Evolutionary conservation across 1,140 invertebrate species (phyloP).

Genomic region (Pristionchus pacificus): DNA sequence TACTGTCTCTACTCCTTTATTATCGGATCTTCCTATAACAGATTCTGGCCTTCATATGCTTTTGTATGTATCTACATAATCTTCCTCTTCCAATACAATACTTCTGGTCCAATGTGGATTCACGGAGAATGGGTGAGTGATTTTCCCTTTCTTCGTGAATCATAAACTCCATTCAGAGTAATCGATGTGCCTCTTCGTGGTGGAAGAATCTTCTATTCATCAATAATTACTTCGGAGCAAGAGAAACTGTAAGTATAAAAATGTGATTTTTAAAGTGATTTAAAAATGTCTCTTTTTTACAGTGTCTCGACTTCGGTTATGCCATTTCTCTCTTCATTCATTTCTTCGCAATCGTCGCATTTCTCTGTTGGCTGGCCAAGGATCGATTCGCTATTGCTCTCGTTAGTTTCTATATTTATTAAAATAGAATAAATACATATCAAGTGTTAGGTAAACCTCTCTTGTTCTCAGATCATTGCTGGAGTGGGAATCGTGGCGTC

Average conservation of each 20-base stretch:
- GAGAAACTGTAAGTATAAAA: slow-evolving; percentile 23
- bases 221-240: slow-evolving; percentile 31
- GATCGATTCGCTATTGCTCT: slow-evolving; percentile 6
- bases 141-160: background rate
- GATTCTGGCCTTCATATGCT: slow-evolving; percentile 34
- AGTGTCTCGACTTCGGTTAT: slow-evolving; percentile 36
- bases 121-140: slow-evolving; percentile 18
- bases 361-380: slow-evolving; percentile 22
- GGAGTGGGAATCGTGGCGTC: slow-evolving; percentile 4
- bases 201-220: slow-evolving; percentile 40
- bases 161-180: background rate
- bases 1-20: background rate
- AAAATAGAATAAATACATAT: background rate
- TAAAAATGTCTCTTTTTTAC: background rate
- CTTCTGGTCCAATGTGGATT: slow-evolving; percentile 38
- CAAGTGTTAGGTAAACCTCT: background rate
- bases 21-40: background rate
- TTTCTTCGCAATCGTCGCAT: slow-evolving; percentile 28
- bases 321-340: slow-evolving; percentile 33
- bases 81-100: slow-evolving; percentile 22
- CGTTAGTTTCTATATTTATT: background rate
- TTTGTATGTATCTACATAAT: slow-evolving; percentile 27
- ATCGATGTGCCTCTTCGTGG: slow-evolving; percentile 26
- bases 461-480: slow-evolving; percentile 15
- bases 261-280: slow-evolving; percentile 3